phyloP scores from a whole-genome alignment of 2,888 invertebrate species.

The Perizoma affinitatum region DNA sequence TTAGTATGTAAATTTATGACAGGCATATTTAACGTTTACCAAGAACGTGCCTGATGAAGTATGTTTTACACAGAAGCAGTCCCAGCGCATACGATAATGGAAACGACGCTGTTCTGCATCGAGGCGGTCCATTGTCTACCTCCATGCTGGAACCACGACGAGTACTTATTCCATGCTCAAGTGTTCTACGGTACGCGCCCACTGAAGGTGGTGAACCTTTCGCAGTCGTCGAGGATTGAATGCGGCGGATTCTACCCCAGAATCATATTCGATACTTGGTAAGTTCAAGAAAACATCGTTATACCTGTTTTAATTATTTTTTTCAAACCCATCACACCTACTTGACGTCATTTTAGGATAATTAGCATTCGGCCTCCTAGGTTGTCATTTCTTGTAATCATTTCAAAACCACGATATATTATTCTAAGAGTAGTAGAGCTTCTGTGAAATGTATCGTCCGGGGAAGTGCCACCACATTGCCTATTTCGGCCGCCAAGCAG shows the following conservation, averaged over 20 bases:
- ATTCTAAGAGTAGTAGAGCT: no score
- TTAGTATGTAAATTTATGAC: no score
- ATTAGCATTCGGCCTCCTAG: no score
- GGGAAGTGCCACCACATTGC: no score
- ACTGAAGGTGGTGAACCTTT: conserved; percentile 87
- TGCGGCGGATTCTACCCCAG: conserved; percentile 90
- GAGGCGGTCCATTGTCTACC: conserved; percentile 92
- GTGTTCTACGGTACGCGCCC: conserved; percentile 95
- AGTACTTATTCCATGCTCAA: conserved; percentile 93
- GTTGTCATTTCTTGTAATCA: no score
- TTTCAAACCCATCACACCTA: no score
- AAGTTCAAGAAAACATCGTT: conserved; percentile 32
- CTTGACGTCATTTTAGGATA: no score
- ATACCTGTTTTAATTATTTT: no score
- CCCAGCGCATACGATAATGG: conserved; percentile 88
- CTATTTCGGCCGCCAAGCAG: no score
- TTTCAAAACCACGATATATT: no score
- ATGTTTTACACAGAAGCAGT: conserved; percentile 83
- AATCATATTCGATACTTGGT: conserved; percentile 95
- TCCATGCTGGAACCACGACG: conserved; percentile 91
- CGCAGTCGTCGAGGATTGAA: conserved; percentile 88
- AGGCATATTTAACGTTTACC: no score
- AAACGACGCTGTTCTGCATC: conserved; percentile 91
- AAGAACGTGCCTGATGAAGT: neutral
- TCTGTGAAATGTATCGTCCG: no score